Base-by-base conservation (phyloP, 1,140 invertebrate genomes). In the Pararge aegeria region DNA sequence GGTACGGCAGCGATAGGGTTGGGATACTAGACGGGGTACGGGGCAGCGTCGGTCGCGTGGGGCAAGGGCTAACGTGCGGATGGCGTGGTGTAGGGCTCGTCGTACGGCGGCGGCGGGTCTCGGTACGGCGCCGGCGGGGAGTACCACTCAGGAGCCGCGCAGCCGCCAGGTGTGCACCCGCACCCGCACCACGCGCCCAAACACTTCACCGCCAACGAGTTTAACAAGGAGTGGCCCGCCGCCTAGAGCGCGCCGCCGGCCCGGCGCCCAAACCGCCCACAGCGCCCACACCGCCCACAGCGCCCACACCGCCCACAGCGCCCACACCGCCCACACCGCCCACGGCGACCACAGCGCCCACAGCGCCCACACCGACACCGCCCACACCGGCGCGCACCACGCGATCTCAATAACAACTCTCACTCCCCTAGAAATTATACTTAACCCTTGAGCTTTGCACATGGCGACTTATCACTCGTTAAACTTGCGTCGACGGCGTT, bases 151-250 rank as follows among this genome's bases (percentile, higher is more conserved):
- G 72, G 70, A 65, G 72, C 70, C 70, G 70, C 74, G 62, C 78
- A 78, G 78, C 81, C 74, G 57, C 76, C 83, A 83, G 87, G 86
- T 81, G 88, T 85, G 81, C 87, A 87, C 68, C 67, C 76, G 51
- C 83, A 86, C 59, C 86, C 83, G 84, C 87, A 89, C 72, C 89
- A 84, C 87, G 86, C 83, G 80, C 86, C 85, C 79, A 90, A 90
- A 84, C 89, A 90, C 85, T 90, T 87, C 87, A 76, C 61, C 74
- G 76, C 81, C 70, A 78, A 78, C 73, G 89, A 90, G 73, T 90
- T 89, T 83, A 85, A 72, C 87, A 90, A 90, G 85, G 89, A 90
- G 83, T 90, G 89, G 89, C 85, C 87, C 67, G 87, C 89, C 80
- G 88, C 89, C 55, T 73, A 75, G 67, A 59, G 64, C 70, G 42